These are phyloP conservation scores for Cyanoderma ruficeps DNA, from an alignment of 2,113 vertebrate species.

Conservation along the genomic window DNA sequence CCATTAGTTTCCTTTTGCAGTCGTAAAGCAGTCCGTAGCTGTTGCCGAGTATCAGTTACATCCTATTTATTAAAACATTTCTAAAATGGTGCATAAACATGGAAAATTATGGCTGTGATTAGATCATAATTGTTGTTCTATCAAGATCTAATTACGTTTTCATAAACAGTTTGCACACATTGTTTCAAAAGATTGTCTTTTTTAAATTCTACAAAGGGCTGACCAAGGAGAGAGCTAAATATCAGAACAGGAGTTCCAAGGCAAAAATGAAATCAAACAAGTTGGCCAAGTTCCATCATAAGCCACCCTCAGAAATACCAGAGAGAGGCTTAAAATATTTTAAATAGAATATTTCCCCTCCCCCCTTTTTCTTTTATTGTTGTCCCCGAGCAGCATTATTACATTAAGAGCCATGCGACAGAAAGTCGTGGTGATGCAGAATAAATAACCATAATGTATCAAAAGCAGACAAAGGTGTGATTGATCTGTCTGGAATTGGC, in stretches of 20 bases:
- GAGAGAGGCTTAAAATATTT: conserved; percentile 23
- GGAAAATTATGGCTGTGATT: not conserved
- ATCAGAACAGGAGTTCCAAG: conserved; percentile 15
- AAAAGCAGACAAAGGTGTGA: conserved; percentile 83
- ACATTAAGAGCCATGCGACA: conserved; percentile 70
- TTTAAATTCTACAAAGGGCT: conserved; percentile 1
- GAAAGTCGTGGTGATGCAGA: conserved; percentile 76
- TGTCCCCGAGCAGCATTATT: conserved; percentile 28
- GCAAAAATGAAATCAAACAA: conserved; percentile 41
- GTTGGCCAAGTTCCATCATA: conserved; percentile 36
- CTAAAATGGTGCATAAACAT: not conserved
- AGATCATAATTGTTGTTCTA: conserved; percentile 26
- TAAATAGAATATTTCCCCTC: conserved; percentile 18
- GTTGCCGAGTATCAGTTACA: not conserved
- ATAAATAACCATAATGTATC: conserved; percentile 88
- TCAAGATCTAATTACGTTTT: conserved; percentile 14
- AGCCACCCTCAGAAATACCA: conserved; percentile 31
- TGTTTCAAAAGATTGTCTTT: not conserved
- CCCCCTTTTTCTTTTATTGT: not conserved
- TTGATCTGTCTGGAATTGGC: conserved; percentile 91
- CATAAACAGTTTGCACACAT: not conserved
- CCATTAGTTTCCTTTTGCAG: conserved; percentile 41
- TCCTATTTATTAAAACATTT: not conserved
- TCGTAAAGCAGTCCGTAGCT: conserved; percentile 24
- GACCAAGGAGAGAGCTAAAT: conserved; percentile 37